phyloP scores from a whole-genome alignment of 2,113 vertebrate species.

The Brachyhypopomus gauderio region DNA sequence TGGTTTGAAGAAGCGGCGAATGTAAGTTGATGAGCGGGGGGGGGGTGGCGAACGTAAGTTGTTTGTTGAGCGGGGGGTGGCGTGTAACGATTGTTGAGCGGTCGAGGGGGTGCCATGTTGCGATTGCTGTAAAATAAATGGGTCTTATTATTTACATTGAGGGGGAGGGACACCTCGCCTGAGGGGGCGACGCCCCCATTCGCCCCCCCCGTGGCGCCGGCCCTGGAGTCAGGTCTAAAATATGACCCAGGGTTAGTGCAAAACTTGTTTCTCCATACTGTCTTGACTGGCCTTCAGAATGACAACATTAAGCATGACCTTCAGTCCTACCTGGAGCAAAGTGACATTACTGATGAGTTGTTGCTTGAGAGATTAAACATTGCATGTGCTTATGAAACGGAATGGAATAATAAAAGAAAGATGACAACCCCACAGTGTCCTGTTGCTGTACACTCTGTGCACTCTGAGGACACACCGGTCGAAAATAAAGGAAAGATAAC shows the following conservation, averaged over 20 bases:
- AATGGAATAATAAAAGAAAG: not conserved
- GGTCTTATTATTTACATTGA: too few relatives aligned
- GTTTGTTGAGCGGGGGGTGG: too few relatives aligned
- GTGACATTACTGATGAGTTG: slow-evolving; percentile 29
- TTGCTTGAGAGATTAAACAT: slow-evolving; percentile 30
- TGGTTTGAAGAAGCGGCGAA: too few relatives aligned
- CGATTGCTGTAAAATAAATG: too few relatives aligned
- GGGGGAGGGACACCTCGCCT: too few relatives aligned
- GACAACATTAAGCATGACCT: slow-evolving; percentile 22
- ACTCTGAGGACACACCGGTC: not conserved
- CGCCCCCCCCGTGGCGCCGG: not conserved
- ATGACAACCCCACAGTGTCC: not conserved
- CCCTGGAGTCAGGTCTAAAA: slow-evolving; percentile 13
- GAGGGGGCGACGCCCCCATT: too few relatives aligned
- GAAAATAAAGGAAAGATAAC: not conserved
- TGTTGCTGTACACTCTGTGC: not conserved
- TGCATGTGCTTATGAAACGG: slow-evolving; percentile 19
- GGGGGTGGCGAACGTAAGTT: too few relatives aligned
- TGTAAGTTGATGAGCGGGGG: too few relatives aligned
- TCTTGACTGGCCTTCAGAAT: slow-evolving; percentile 30
- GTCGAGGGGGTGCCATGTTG: too few relatives aligned
- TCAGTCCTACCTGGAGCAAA: slow-evolving; percentile 12
- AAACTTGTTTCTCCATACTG: slow-evolving; percentile 26
- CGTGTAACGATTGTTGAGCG: too few relatives aligned
- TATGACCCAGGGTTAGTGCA: slow-evolving; percentile 42